Conservation (phyloP, 2,797 vertebrate genomes). For the Jordanella pulchra region DNA sequence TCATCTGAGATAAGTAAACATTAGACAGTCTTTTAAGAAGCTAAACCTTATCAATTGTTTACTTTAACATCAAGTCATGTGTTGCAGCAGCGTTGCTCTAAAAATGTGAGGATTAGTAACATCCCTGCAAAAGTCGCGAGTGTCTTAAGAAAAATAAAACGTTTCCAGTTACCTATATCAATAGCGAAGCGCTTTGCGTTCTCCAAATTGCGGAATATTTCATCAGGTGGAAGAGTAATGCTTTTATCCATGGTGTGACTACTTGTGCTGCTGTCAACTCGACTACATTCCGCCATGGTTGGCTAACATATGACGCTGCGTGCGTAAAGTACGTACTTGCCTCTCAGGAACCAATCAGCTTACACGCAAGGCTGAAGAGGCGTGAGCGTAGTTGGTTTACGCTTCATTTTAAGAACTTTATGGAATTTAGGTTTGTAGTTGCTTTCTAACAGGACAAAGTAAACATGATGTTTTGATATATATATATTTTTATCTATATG, state of each 20-base stretch:
- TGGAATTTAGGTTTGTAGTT: not conserved
- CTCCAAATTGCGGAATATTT: constrained; percentile 96
- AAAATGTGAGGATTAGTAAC: constrained; percentile 25
- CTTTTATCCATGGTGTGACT: constrained; percentile 91
- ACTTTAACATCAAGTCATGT: constrained; percentile 34
- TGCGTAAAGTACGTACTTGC: constrained; percentile 7
- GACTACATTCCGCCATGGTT: constrained; percentile 91
- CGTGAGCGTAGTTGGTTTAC: not conserved
- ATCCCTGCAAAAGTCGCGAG: not conserved
- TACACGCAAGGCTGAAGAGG: not conserved
- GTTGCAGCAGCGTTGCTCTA: constrained; percentile 35
- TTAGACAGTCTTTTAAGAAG: not conserved
- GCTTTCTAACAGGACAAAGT: not conserved
- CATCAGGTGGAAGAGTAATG: constrained; percentile 94
- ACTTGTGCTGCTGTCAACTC: constrained; percentile 76
- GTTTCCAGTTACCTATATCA: constrained; percentile 87
- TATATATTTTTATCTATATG: not conserved
- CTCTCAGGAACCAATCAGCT: constrained; percentile 54
- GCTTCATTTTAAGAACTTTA: not conserved
- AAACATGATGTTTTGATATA: not conserved
- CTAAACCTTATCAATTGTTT: constrained; percentile 39
- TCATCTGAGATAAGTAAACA: not conserved
- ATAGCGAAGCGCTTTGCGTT: constrained; percentile 98
- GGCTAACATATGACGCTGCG: constrained; percentile 38
- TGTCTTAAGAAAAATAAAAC: not conserved